Conservation (phyloP, 1,140 invertebrate genomes). For the Lineus longissimus region DNA sequence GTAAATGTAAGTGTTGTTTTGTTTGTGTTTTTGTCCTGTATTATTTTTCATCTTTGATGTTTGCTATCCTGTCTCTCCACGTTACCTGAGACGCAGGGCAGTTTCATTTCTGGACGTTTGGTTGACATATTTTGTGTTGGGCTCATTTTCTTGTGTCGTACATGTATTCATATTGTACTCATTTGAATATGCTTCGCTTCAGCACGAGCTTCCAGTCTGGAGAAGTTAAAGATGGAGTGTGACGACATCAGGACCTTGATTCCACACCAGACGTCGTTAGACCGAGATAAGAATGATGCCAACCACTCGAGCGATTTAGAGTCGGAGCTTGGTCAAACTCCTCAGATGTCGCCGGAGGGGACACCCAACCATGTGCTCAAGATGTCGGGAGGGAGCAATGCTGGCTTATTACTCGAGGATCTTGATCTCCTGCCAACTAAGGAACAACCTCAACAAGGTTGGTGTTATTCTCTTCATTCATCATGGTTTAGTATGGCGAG, state of each 20-base stretch:
- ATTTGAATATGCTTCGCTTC: background rate
- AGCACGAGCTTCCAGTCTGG: constrained; percentile 32
- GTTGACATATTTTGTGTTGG: background rate
- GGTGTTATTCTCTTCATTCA: background rate
- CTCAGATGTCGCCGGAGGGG: constrained; percentile 7
- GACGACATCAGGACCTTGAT: constrained; percentile 39
- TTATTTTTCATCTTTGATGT: background rate
- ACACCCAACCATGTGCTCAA: constrained; percentile 2
- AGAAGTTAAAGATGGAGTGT: constrained; percentile 38
- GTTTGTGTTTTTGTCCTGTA: too few relatives aligned
- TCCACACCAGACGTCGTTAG: constrained; percentile 26
- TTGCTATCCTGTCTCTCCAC: background rate
- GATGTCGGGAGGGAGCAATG: background rate
- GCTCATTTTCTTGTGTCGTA: too few relatives aligned
- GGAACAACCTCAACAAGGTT: constrained; percentile 21
- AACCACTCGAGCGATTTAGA: constrained; percentile 16
- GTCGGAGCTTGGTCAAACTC: constrained; percentile 11
- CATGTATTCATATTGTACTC: too few relatives aligned
- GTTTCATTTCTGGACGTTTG: background rate
- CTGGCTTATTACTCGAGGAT: constrained; percentile 27
- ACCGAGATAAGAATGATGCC: constrained; percentile 22
- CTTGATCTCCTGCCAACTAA: constrained; percentile 43
- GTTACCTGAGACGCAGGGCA: background rate
- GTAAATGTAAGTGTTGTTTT: constrained; percentile 23
- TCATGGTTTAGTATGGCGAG: too few relatives aligned